Conservation (phyloP, 2,888 invertebrate genomes). For the Drosophila barbarae region DNA sequence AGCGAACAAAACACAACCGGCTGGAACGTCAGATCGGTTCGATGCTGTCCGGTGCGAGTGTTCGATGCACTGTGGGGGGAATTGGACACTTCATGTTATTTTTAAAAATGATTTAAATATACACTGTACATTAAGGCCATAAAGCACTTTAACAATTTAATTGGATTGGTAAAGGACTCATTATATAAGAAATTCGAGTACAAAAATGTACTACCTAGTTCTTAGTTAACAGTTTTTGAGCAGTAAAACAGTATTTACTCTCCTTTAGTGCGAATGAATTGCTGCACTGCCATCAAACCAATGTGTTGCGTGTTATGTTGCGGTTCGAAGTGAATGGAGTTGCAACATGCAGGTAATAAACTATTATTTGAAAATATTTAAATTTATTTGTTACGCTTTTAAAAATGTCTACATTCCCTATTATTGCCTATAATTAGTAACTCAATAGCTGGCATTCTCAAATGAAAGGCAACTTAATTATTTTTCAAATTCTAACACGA, state of each 20-base stretch:
- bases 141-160: too few relatives aligned
- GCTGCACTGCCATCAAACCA: slow-evolving; percentile 7
- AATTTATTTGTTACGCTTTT: background rate
- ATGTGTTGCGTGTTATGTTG: slow-evolving; percentile 1
- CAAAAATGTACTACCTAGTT: background rate
- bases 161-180: too few relatives aligned
- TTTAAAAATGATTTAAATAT: background rate
- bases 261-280: background rate
- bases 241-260: too few relatives aligned
- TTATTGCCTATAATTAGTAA: too few relatives aligned
- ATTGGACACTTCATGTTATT: too few relatives aligned
- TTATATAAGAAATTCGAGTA: background rate
- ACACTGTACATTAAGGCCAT: too few relatives aligned
- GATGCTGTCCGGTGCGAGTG: background rate
- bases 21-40: slow-evolving; percentile 15
- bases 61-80: background rate
- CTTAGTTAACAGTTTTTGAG: too few relatives aligned
- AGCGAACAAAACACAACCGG: slow-evolving; percentile 63
- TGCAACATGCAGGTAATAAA: background rate
- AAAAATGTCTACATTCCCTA: too few relatives aligned
- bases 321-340: background rate
- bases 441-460: background rate
- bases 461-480: slow-evolving; percentile 9
- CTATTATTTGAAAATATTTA: background rate
- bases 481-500: slow-evolving; percentile 7